Conservation (phyloP, 2,888 invertebrate genomes). For the Polydesmus complanatus region DNA sequence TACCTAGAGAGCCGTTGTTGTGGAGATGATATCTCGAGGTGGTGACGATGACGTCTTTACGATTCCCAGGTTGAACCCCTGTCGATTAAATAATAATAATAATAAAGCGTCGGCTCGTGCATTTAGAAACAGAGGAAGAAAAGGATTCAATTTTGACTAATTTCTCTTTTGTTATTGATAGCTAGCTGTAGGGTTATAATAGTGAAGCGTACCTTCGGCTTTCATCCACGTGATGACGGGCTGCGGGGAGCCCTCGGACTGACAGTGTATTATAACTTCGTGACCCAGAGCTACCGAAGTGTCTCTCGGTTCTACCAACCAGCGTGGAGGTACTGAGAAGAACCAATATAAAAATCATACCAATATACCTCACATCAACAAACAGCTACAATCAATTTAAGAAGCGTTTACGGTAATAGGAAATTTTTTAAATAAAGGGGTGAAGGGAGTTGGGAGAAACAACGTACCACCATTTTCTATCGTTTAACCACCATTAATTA, state of each 20-base stretch:
- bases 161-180: background rate
- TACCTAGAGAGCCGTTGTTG: slow-evolving; percentile 10
- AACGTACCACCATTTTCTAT: no score
- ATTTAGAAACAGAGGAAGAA: background rate
- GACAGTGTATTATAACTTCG: slow-evolving; percentile 14
- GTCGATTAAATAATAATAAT: background rate
- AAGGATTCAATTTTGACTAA: background rate
- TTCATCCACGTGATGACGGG: slow-evolving; percentile 17
- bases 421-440: background rate
- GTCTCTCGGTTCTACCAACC: slow-evolving; percentile 14
- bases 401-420: background rate
- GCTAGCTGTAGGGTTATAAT: background rate
- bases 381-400: no score
- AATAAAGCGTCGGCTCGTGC: background rate
- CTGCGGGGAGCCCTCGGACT: slow-evolving; percentile 13
- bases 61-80: slow-evolving; percentile 15
- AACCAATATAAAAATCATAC: background rate
- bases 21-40: slow-evolving; percentile 4
- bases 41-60: slow-evolving; percentile 10
- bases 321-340: slow-evolving; percentile 13
- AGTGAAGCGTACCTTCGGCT: slow-evolving; percentile 18
- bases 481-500: no score
- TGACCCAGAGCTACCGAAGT: slow-evolving; percentile 12
- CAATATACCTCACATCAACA: background rate
- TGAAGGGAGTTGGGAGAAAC: no score